These are phyloP conservation scores for Papilio demoleus DNA, from an alignment of 2,888 invertebrate species.

Conservation along the genomic window DNA sequence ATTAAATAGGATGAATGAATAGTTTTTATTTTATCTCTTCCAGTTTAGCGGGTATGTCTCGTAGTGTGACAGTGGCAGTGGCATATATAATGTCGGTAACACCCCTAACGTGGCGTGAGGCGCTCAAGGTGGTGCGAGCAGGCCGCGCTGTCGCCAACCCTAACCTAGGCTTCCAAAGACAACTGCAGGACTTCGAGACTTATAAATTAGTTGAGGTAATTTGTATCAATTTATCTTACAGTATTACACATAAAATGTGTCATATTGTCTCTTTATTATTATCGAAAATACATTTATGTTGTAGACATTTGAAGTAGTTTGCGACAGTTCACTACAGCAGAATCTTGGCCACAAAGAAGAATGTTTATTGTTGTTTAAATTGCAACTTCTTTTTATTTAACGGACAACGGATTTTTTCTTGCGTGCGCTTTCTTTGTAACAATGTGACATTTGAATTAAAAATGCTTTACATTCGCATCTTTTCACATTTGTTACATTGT, in stretches of 20 bases:
- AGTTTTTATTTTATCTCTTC: slow-evolving; percentile 35
- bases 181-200: slow-evolving; percentile 95
- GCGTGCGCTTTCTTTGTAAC: slow-evolving; percentile 13
- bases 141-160: slow-evolving; percentile 97
- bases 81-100: slow-evolving; percentile 99
- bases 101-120: slow-evolving; percentile 94
- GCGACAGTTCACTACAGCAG: not conserved
- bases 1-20: no score
- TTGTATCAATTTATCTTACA: not conserved
- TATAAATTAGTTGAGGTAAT: slow-evolving; percentile 89
- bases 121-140: slow-evolving; percentile 95
- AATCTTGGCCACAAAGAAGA: slow-evolving; percentile 5
- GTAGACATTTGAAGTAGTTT: not conserved
- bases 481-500: not conserved
- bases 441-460: slow-evolving; percentile 15
- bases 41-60: slow-evolving; percentile 97
- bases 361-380: slow-evolving; percentile 10
- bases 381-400: slow-evolving; percentile 4
- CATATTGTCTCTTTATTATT: not conserved
- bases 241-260: not conserved
- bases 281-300: not conserved
- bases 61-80: slow-evolving; percentile 97
- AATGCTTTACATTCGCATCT: slow-evolving; percentile 9
- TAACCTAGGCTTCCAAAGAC: slow-evolving; percentile 97
- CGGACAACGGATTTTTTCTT: slow-evolving; percentile 7